Conservation (phyloP, 64 coral and sea anemone species). For the Porites australiensis region DNA sequence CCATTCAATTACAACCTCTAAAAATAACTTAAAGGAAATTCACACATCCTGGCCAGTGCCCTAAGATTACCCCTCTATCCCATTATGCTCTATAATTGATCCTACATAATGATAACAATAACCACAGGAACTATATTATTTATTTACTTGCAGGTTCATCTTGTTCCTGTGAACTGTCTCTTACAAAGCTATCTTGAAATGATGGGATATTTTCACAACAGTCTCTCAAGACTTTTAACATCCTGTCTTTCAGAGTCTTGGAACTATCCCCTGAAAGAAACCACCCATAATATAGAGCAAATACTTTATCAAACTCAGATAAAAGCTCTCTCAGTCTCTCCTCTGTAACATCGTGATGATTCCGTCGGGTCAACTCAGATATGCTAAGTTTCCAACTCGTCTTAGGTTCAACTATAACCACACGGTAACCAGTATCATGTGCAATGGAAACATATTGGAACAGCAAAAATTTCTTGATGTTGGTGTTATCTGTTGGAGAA, state of each 20-base stretch:
- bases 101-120: too few relatives aligned
- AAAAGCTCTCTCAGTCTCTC: neutral
- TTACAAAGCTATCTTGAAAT: slow-evolving; percentile 13
- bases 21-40: too few relatives aligned
- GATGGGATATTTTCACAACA: slow-evolving; percentile 12
- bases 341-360: slow-evolving; percentile 16
- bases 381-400: slow-evolving; percentile 44
- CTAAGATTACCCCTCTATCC: too few relatives aligned
- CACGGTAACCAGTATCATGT: neutral
- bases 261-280: slow-evolving; percentile 26
- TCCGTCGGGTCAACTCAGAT: slow-evolving; percentile 12
- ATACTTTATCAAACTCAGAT: slow-evolving; percentile 30
- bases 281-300: slow-evolving; percentile 57
- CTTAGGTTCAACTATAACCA: slow-evolving; percentile 62
- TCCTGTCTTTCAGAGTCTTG: neutral
- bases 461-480: neutral
- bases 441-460: slow-evolving; percentile 30
- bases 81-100: too few relatives aligned
- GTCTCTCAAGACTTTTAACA: neutral
- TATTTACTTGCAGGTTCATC: neutral
- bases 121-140: neutral
- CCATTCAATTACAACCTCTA: too few relatives aligned
- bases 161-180: neutral
- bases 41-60: too few relatives aligned
- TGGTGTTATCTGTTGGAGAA: slow-evolving; percentile 52